These are phyloP conservation scores for Anguilla anguilla DNA, from an alignment of 2,797 vertebrate species.

Conservation along the genomic window DNA sequence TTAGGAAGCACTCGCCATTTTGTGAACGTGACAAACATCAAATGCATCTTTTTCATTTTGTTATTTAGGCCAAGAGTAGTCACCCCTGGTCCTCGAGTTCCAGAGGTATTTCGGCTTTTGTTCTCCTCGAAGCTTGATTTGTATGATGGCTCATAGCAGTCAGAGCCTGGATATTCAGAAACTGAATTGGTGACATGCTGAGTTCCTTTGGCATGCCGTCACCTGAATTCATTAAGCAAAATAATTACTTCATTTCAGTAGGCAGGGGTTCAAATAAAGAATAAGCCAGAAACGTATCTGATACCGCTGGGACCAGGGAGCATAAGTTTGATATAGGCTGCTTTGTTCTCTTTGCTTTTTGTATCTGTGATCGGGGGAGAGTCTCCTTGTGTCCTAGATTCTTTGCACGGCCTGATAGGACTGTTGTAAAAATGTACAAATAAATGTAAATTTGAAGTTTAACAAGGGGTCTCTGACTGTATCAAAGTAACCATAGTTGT, in stretches of 20 bases:
- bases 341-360: not conserved
- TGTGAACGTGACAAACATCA: not conserved
- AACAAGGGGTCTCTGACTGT: not conserved
- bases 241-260: not conserved
- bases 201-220: not conserved
- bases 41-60: not conserved
- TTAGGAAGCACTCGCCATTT: not conserved
- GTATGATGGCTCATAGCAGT: not conserved
- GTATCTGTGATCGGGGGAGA: constrained; percentile 1
- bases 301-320: not conserved
- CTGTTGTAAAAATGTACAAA: not conserved
- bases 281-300: not conserved
- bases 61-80: not conserved
- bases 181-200: not conserved
- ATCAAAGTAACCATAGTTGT: not conserved
- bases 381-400: constrained; percentile 15
- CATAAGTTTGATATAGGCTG: not conserved
- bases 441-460: not conserved
- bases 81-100: not conserved
- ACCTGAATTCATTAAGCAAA: not conserved
- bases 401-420: not conserved
- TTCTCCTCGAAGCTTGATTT: not conserved
- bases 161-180: not conserved
- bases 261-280: not conserved
- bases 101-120: not conserved